These are phyloP conservation scores for Halocynthia roretzi DNA, from an alignment of 23 tunicate species.

Conservation along the genomic window DNA sequence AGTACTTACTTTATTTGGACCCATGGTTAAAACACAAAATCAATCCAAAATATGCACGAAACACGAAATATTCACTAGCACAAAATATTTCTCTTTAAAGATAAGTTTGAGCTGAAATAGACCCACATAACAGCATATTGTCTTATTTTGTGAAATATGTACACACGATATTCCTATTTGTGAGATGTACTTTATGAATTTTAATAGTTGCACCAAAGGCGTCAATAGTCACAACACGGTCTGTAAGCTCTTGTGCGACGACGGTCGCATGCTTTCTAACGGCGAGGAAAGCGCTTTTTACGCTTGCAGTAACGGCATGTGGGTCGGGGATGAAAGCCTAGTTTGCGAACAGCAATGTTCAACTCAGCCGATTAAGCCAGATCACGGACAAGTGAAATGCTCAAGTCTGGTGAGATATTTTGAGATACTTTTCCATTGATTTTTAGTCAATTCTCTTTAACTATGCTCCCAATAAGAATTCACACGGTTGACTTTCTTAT, in stretches of 20 bases:
- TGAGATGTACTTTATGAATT: too few relatives aligned
- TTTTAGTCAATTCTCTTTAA: too few relatives aligned
- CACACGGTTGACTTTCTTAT: neutral
- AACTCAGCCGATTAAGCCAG: conserved; percentile 1
- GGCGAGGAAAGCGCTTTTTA: neutral
- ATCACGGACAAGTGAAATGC: conserved; percentile 6
- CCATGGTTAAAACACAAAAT: too few relatives aligned
- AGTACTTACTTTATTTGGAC: too few relatives aligned
- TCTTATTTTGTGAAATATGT: neutral
- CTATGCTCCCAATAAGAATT: neutral
- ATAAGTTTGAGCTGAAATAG: too few relatives aligned
- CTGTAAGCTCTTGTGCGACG: conserved; percentile 10
- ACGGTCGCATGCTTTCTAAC: conserved; percentile 9
- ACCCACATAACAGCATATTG: neutral
- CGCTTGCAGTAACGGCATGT: conserved; percentile 5
- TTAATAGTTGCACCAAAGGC: conserved; percentile 10
- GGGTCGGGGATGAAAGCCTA: conserved; percentile 10
- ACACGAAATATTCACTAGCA: too few relatives aligned
- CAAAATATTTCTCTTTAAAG: too few relatives aligned
- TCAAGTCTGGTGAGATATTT: too few relatives aligned
- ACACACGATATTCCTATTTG: neutral
- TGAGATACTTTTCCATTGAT: too few relatives aligned
- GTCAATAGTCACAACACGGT: neutral
- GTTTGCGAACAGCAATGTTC: conserved; percentile 2
- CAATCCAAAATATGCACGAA: too few relatives aligned